Percentiles rank a stretch among this genome's conserved stretches.
These are phyloP conservation scores for Catajapyx aquilonaris DNA, from an alignment of 1,140 invertebrate species.

Conservation along the genomic window DNA sequence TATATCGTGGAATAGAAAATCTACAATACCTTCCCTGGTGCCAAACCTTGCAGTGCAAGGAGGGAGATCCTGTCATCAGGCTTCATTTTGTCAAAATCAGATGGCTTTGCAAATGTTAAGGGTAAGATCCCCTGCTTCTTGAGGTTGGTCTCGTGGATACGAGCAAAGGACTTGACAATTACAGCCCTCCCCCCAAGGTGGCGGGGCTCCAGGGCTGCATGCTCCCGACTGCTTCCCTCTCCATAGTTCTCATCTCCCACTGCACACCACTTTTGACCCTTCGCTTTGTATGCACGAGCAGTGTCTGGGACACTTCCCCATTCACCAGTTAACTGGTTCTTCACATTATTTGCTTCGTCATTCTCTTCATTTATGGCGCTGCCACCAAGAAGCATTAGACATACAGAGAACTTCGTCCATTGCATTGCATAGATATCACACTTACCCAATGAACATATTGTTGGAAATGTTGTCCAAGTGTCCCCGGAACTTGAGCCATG, in stretches of 20 bases:
- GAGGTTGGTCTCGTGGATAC: constrained; percentile 98
- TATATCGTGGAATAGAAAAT: too few species aligned
- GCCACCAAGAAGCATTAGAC: constrained; percentile 19
- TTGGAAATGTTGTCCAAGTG: constrained; percentile 99
- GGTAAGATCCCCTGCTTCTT: constrained; percentile 98
- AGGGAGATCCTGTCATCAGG: constrained; percentile 86
- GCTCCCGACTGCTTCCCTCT: constrained; percentile 69
- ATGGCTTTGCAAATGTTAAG: constrained; percentile 82
- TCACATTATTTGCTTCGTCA: constrained; percentile 86
- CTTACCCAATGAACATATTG: constrained; percentile 94
- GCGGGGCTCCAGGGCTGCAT: constrained; percentile 91
- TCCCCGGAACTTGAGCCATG: constrained; percentile 97
- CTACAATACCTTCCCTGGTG: constrained; percentile 84
- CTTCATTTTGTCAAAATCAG: constrained; percentile 94
- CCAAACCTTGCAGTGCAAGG: constrained; percentile 55
- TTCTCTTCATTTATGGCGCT: constrained; percentile 93
- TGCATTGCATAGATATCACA: too few species aligned
- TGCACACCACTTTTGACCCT: constrained; percentile 71
- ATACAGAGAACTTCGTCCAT: too few species aligned
- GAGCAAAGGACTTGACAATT: constrained; percentile 97
- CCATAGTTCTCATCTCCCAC: constrained; percentile 99
- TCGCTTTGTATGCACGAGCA: constrained; percentile 85
- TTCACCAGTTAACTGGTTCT: constrained; percentile 70
- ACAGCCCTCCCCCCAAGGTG: constrained; percentile 83
- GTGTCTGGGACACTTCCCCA: constrained; percentile 83